A percentile compares a stretch with the other conserved stretches of the same genome.
These are phyloP conservation scores for Porites evermanni DNA, from an alignment of 92 coral and sea anemone species.

Conservation along the genomic window DNA sequence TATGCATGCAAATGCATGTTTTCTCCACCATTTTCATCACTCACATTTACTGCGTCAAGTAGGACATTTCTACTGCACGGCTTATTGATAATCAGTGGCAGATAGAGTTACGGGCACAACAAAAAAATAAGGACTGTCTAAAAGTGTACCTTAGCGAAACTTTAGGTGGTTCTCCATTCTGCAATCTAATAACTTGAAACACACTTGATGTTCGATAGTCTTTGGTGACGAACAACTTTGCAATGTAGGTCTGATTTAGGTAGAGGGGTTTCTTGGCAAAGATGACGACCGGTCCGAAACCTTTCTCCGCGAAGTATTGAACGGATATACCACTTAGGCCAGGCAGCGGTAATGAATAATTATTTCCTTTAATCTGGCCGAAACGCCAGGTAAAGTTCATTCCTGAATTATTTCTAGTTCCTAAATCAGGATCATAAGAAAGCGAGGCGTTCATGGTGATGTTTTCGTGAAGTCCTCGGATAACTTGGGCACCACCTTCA, in stretches of 20 bases:
- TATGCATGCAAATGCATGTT: too few species aligned
- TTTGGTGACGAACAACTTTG: slow-evolving; percentile 22
- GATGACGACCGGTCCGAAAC: background rate
- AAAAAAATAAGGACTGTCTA: too few species aligned
- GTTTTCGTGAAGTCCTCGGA: slow-evolving; percentile 30
- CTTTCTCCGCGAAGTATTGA: background rate
- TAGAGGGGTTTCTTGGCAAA: background rate
- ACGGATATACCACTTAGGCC: background rate
- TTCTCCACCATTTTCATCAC: too few species aligned
- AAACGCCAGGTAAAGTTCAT: slow-evolving; percentile 38
- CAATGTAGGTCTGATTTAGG: background rate
- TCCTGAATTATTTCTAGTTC: slow-evolving; percentile 17
- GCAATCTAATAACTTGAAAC: slow-evolving; percentile 13
- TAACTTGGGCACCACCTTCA: slow-evolving; percentile 29
- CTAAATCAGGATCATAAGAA: slow-evolving; percentile 52
- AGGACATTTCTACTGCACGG: too few species aligned
- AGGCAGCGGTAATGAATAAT: background rate
- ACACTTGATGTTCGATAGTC: slow-evolving; percentile 22
- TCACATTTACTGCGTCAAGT: too few species aligned
- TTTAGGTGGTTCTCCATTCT: slow-evolving; percentile 27
- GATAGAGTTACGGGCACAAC: too few species aligned
- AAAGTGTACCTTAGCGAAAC: slow-evolving; percentile 22
- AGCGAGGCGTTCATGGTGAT: slow-evolving; percentile 29
- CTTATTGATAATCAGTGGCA: too few species aligned
- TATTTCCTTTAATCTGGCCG: slow-evolving; percentile 14